phyloP scores from a whole-genome alignment of 1,140 invertebrate species.

The Trachelipus rathkii region DNA sequence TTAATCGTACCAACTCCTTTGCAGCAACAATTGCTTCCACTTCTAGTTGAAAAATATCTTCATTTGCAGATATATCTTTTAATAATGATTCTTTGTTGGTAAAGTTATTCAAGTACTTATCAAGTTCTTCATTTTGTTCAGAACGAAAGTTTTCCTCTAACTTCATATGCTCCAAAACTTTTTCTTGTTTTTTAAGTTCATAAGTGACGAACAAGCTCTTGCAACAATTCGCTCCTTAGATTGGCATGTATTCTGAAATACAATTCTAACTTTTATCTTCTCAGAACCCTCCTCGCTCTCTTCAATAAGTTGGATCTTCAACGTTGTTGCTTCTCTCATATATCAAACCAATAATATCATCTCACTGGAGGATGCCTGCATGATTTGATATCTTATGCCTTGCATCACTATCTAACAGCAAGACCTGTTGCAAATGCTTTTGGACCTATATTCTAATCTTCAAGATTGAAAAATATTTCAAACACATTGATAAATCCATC shows the following conservation, averaged over 20 bases:
- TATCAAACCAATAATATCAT: constrained; percentile 32
- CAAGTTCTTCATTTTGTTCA: constrained; percentile 39
- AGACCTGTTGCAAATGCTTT: neutral
- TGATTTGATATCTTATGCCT: constrained; percentile 17
- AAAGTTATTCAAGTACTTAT: constrained; percentile 31
- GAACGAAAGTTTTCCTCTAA: constrained; percentile 37
- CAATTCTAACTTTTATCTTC: constrained; percentile 57
- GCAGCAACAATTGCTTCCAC: constrained; percentile 34
- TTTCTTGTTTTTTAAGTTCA: constrained; percentile 33
- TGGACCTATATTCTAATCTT: constrained; percentile 47
- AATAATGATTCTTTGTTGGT: constrained; percentile 35
- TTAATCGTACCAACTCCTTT: constrained; percentile 33
- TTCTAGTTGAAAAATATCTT: constrained; percentile 33
- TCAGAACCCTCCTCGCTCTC: constrained; percentile 53
- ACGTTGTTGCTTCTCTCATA: constrained; percentile 33
- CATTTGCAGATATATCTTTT: constrained; percentile 31
- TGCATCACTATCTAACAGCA: constrained; percentile 21
- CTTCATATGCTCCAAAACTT: constrained; percentile 32
- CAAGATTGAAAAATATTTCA: constrained; percentile 59
- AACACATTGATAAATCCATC: constrained; percentile 61
- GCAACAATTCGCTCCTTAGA: constrained; percentile 36
- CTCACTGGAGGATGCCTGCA: constrained; percentile 16
- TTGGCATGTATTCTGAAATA: constrained; percentile 57
- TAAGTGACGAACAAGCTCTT: constrained; percentile 29
- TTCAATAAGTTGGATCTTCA: constrained; percentile 29